Conservation (phyloP, 2,797 vertebrate genomes). For the Chromis chromis region DNA sequence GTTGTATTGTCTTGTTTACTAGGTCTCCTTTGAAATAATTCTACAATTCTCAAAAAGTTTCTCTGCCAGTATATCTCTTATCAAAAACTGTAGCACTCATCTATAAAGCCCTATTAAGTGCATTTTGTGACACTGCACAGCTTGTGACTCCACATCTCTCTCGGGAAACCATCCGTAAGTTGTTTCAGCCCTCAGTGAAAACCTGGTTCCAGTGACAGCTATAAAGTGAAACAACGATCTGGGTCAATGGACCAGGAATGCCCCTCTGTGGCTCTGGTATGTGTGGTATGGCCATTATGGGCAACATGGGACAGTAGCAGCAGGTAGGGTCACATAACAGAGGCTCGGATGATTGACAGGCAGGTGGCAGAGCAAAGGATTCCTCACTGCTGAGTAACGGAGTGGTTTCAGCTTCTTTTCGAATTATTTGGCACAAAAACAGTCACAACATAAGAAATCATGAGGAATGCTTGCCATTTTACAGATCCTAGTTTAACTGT, state of each 20-base stretch:
- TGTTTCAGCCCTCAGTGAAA: constrained; percentile 50
- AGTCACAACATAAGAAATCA: background rate
- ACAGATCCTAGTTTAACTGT: background rate
- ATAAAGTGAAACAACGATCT: constrained; percentile 48
- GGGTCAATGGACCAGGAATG: constrained; percentile 66
- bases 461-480: constrained; percentile 11
- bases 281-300: constrained; percentile 74
- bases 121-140: constrained; percentile 6
- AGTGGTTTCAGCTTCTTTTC: constrained; percentile 31
- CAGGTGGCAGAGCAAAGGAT: constrained; percentile 70
- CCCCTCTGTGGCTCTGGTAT: constrained; percentile 69
- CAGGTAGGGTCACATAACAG: constrained; percentile 69
- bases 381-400: constrained; percentile 49
- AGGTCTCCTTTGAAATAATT: too few relatives aligned
- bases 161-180: constrained; percentile 38
- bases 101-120: background rate
- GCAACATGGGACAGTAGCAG: constrained; percentile 66
- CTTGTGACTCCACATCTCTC: constrained; percentile 27
- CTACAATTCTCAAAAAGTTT: too few relatives aligned
- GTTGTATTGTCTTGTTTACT: too few relatives aligned
- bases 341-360: constrained; percentile 71
- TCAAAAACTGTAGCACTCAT: background rate
- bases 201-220: constrained; percentile 49
- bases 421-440: background rate
- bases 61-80: too few relatives aligned